Evolutionary conservation across 2,888 invertebrate genomes (phyloP).

Genomic region (Luperina nickerlii): DNA sequence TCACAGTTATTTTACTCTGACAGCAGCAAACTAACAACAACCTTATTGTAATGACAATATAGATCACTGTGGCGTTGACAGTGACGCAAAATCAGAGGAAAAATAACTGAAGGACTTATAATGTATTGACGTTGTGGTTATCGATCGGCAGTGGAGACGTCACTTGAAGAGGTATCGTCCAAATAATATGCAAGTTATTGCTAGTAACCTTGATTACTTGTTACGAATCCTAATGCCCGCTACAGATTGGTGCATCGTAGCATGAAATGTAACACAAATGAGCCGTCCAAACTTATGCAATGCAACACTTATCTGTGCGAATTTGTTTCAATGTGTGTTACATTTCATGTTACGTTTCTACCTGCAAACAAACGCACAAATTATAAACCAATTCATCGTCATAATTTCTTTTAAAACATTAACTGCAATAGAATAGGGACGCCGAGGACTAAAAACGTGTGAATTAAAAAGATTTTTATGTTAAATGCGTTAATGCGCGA

Average conservation of each 20-base stretch:
- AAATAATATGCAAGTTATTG: background rate
- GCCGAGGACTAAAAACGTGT: constrained; percentile 67
- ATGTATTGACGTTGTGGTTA: background rate
- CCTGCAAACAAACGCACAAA: background rate
- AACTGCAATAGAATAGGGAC: constrained; percentile 65
- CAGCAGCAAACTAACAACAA: background rate
- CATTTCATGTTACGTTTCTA: background rate
- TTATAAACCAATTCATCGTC: background rate
- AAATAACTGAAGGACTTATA: background rate
- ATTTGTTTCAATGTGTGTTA: background rate
- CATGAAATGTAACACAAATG: background rate
- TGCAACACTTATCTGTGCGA: background rate
- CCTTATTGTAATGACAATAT: background rate
- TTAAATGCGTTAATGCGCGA: constrained; percentile 73
- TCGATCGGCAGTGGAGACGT: background rate
- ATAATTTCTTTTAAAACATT: constrained; percentile 13
- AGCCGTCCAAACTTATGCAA: background rate
- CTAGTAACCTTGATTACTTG: background rate
- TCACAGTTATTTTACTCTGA: background rate
- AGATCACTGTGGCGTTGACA: background rate
- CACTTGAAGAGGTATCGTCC: background rate
- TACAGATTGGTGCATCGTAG: background rate
- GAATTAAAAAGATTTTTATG: constrained; percentile 78
- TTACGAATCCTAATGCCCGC: background rate
- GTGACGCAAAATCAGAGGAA: background rate